Evolutionary conservation across 2,113 vertebrate species (phyloP).

Genomic region (Pagrus major): DNA sequence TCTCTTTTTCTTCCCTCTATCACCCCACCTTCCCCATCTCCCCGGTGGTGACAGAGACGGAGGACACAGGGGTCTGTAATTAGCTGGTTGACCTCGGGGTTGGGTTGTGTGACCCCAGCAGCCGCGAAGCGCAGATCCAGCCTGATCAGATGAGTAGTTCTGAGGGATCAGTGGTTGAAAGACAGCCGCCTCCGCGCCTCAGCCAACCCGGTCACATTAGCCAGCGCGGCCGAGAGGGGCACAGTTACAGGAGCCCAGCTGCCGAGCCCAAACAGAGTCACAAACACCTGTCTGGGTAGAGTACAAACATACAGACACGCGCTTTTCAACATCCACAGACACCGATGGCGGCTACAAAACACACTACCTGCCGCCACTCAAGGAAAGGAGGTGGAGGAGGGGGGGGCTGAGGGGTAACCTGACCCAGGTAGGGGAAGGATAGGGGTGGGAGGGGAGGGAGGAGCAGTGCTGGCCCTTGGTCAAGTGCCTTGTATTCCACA

Average conservation of each 20-base stretch:
- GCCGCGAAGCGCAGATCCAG: constrained; percentile 83
- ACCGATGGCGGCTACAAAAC: constrained; percentile 41
- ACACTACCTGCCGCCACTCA: constrained; percentile 58
- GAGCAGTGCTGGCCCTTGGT: constrained; percentile 92
- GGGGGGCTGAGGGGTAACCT: constrained; percentile 69
- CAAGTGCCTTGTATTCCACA: constrained; percentile 94
- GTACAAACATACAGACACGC: constrained; percentile 55
- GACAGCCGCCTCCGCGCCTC: constrained; percentile 84
- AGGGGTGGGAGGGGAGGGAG: constrained; percentile 80
- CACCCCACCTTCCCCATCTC: constrained; percentile 50
- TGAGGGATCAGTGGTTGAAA: constrained; percentile 89
- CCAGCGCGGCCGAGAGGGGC: constrained; percentile 44
- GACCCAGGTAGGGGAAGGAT: constrained; percentile 70
- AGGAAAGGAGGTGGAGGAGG: constrained; percentile 39
- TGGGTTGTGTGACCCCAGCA: constrained; percentile 80
- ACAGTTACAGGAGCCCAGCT: constrained; percentile 73
- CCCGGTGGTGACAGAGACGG: constrained; percentile 62
- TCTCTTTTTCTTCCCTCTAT: constrained; percentile 34
- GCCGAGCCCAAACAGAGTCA: constrained; percentile 55
- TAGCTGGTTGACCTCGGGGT: constrained; percentile 75
- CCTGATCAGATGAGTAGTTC: constrained; percentile 89
- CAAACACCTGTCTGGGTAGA: constrained; percentile 67
- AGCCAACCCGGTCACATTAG: constrained; percentile 88
- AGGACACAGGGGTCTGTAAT: constrained; percentile 73
- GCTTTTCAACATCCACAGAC: constrained; percentile 58